Base-by-base conservation (phyloP, 2,888 invertebrate species). In the Flexamia atlantica region DNA sequence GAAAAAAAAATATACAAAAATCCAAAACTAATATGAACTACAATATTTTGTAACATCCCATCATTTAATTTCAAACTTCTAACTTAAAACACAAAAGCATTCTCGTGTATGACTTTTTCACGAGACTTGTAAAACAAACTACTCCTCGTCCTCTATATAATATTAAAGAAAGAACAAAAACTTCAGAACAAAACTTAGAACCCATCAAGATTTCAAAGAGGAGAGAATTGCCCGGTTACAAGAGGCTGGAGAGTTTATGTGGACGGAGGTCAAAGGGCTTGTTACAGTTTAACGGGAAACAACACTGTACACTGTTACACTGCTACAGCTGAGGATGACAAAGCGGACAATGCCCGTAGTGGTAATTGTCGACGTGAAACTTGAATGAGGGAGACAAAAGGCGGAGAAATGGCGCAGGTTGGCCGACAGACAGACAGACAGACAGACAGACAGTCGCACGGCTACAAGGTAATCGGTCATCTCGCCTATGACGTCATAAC, bases 341-440 rank as follows among this genome's bases (percentile, higher is more conserved):
- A 70, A 68, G 68, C 70, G 70, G 70, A 70, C 36, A 68, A 68
- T 68, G 17, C 9, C 23, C 40, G 70, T 23, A 70, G 20, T 9
- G n/a, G 36, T 70, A 70, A 76, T 76, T 76, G 76, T 76, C 28
- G 17, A 46, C 20, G 50, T 76, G 76, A 76, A 76, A 76, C 46
- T 14, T 76, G 28, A 28, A 76, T 50, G 76, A 76, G 50, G 25
- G 14, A 76, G 76, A 76, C 76, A 76, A 76, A 76, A 76, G 76
- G 76, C 76, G 28, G 76, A 14, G 14, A 76, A 76, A 50, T 46
- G 76, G 28, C 50, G 14, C n/a, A 1, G 9, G 72, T 72, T 72
- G 72, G 23, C 72, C 72, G 7, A 23, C 68, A 4, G 46, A 3
- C n/a, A 17, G n/a, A n/a, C n/a, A n/a, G n/a, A n/a, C n/a, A n/a